Conservation (phyloP, 1,140 invertebrate species). For the Aphis craccivora region DNA sequence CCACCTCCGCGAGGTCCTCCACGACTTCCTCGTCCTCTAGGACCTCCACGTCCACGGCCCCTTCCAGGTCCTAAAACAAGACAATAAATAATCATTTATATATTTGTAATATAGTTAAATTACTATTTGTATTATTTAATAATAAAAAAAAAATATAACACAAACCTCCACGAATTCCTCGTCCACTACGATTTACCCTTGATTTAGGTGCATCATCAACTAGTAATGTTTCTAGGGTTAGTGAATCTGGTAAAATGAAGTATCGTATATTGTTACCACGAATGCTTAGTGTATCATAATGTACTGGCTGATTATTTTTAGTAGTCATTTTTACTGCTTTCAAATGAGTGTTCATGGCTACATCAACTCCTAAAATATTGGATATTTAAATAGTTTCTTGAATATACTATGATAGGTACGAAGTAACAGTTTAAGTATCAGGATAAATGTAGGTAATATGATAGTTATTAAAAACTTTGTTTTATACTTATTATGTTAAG, state of each 20-base stretch:
- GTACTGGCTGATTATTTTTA: constrained; percentile 93
- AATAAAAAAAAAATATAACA: neutral
- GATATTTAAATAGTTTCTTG: neutral
- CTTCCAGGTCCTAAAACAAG: constrained; percentile 47
- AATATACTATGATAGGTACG: no score
- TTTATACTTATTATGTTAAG: no score
- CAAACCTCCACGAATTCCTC: constrained; percentile 51
- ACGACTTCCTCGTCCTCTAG: constrained; percentile 59
- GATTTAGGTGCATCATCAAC: constrained; percentile 97
- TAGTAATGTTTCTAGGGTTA: constrained; percentile 93
- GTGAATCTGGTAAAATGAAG: constrained; percentile 92
- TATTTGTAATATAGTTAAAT: neutral
- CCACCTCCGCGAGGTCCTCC: constrained; percentile 60
- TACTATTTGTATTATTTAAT: neutral
- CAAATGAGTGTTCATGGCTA: constrained; percentile 99
- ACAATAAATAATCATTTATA: neutral
- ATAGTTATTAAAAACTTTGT: no score
- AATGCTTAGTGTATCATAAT: constrained; percentile 93
- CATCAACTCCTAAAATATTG: constrained; percentile 86
- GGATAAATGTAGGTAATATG: no score
- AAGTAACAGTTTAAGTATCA: no score
- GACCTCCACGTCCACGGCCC: constrained; percentile 55
- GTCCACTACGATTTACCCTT: constrained; percentile 82
- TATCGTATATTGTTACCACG: constrained; percentile 98
- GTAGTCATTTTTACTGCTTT: constrained; percentile 98